Conservation (phyloP, 2,888 invertebrate species). For the Frankliniella intonsa region DNA sequence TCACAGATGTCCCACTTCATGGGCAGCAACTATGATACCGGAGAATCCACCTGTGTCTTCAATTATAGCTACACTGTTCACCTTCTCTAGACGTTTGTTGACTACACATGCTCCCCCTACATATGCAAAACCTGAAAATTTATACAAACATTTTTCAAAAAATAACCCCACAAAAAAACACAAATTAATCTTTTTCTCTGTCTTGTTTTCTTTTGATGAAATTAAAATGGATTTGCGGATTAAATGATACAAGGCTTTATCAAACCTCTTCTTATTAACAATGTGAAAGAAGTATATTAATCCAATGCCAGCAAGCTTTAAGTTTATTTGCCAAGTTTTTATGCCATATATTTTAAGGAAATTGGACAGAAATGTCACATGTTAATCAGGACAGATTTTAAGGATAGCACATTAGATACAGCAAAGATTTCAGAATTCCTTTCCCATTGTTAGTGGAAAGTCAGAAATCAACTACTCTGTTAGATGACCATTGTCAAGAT, state of each 20-base stretch:
- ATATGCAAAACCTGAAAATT: conserved; percentile 79
- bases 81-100: conserved; percentile 90
- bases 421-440: not conserved
- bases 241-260: not conserved
- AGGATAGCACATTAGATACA: not conserved
- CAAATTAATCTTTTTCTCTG: conserved; percentile 25
- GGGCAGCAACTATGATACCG: conserved; percentile 92
- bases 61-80: conserved; percentile 93
- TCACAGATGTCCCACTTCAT: conserved; percentile 96
- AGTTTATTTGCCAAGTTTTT: not conserved
- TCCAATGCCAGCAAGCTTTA: not conserved
- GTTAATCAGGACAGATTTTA: not conserved
- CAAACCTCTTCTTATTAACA: not conserved
- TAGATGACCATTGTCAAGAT: conserved; percentile 13
- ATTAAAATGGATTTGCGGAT: conserved; percentile 35
- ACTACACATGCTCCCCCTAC: conserved; percentile 95
- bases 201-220: conserved; percentile 36
- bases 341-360: not conserved
- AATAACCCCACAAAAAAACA: not conserved
- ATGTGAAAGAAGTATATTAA: not conserved
- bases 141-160: conserved; percentile 21
- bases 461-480: not conserved
- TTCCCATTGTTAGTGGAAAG: conserved; percentile 17
- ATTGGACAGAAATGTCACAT: too few species aligned
- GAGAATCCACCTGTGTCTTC: conserved; percentile 95